Evolutionary conservation across 2,888 invertebrate species (phyloP), one percentile per base, ranked within the genome.

Genomic region (Pegoplata infirma): DNA sequence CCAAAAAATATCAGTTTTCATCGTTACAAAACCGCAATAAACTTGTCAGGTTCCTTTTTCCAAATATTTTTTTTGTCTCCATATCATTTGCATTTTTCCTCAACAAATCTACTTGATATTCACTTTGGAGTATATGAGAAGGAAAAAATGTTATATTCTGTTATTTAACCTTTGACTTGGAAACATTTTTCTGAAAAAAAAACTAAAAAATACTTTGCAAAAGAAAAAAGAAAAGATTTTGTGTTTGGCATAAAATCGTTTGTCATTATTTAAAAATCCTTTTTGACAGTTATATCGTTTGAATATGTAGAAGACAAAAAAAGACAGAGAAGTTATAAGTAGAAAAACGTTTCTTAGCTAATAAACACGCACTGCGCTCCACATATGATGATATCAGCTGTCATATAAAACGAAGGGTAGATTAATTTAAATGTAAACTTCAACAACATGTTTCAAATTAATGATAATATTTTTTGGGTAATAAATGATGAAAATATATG

Each of bases 221-320:
- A 46, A 46, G 36, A 63, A 63, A 36, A 58, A 8, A 5, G 5
- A 25, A 71, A 64, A 73, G 32, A 61, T 55, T 75, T 69, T 71
- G 71, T 23, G 61, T 61, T 72, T 67, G 75, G 76, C 80, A 81
- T 75, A 80, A 80, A 81, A 84, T 86, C 88, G 87, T 87, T 87
- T 88, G 88, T 88, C 88, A 87, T 88, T 87, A 86, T 86, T 87
- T 84, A 84, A 87, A n/a, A 85, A 82, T 86, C 86, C 85, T 82
- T 84, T 83, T 76, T 86, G 88, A 87, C 88, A 85, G 85, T 83
- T 83, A 84, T 87, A 79, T 79, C 75, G 68, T 64, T 83, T 64
- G 58, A 71, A 71, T 72, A 61, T 51, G 17, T 8, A 51, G n/a
- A 28, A 49, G 19, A 14, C 25, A 14, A 47, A 72, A 14, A 23